These are phyloP conservation scores for Pangasianodon gigas DNA, from an alignment of 2,113 vertebrate genomes.

Conservation along the genomic window DNA sequence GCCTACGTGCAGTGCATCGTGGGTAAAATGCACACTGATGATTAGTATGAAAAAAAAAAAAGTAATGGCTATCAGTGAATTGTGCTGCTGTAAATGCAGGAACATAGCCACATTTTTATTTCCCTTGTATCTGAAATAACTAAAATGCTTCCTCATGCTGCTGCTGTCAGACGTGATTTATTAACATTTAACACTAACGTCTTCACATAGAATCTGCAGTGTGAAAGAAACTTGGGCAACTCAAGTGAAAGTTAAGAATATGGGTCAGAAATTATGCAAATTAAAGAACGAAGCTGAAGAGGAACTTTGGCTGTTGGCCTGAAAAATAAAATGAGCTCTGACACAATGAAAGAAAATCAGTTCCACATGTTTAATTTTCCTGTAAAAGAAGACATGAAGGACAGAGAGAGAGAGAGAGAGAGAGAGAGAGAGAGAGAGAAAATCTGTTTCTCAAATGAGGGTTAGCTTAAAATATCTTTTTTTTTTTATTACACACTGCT, in stretches of 20 bases:
- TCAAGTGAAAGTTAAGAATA: not conserved
- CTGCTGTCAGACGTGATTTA: not conserved
- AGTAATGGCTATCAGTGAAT: not conserved
- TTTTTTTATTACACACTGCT: not conserved
- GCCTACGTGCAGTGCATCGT: not conserved
- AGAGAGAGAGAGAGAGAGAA: not conserved
- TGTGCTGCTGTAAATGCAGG: not conserved
- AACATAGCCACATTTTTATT: not conserved
- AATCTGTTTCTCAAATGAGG: not conserved
- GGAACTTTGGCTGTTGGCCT: not conserved
- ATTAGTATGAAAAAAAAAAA: not conserved
- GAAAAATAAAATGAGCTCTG: not conserved
- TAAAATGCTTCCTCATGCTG: not conserved
- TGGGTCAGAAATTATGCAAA: constrained; percentile 4
- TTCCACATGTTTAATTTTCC: not conserved
- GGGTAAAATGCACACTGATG: not conserved
- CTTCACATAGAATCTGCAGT: not conserved
- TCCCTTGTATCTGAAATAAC: not conserved
- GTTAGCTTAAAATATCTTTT: not conserved
- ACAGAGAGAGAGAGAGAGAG: too few relatives aligned
- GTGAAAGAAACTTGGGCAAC: not conserved
- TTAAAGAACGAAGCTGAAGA: not conserved
- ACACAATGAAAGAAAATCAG: too few relatives aligned
- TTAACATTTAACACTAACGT: not conserved
- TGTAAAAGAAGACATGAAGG: not conserved